Conservation (phyloP, 2,113 vertebrate species). For the Phyllostomus discolor region DNA sequence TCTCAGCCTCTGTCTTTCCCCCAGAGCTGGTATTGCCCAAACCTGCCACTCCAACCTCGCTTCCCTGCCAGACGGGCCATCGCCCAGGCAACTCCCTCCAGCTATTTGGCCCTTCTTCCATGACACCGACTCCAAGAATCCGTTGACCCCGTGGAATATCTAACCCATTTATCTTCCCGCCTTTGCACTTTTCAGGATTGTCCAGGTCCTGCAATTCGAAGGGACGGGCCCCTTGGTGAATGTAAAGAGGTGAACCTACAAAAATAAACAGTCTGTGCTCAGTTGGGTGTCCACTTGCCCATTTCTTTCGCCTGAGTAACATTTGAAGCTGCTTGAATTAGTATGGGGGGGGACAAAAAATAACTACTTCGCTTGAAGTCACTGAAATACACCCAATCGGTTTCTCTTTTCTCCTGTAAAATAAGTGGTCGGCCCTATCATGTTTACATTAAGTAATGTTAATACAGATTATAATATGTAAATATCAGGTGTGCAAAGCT, state of each 20-base stretch:
- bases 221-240: neutral
- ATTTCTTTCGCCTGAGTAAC: neutral
- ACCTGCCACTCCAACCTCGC: neutral
- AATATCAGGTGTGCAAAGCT: neutral
- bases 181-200: neutral
- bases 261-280: neutral
- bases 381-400: neutral
- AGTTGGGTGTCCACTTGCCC: neutral
- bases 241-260: neutral
- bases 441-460: neutral
- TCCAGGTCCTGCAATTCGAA: neutral
- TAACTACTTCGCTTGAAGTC: neutral
- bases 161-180: neutral
- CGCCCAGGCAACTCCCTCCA: neutral
- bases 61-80: fast-evolving
- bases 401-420: neutral
- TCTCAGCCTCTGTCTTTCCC: neutral
- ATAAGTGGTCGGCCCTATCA: neutral
- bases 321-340: neutral
- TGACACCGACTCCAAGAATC: neutral
- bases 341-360: neutral
- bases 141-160: neutral
- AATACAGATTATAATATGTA: neutral
- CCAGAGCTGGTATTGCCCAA: neutral
- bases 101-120: neutral